These are phyloP conservation scores for Cerastis rubricosa DNA, from an alignment of 2,888 invertebrate genomes.

Conservation along the genomic window DNA sequence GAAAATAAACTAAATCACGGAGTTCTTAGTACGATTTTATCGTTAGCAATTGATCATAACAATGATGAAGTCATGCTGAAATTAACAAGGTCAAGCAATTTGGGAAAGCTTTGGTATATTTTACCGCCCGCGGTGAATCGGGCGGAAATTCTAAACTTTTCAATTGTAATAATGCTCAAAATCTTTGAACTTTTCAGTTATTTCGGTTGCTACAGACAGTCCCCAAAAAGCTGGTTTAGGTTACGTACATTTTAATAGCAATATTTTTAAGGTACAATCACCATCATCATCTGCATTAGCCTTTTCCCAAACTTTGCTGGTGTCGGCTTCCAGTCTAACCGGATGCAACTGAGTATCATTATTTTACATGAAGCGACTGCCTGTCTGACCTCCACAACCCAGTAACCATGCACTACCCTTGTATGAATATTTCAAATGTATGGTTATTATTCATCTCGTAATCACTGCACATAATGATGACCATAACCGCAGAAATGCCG, in stretches of 20 bases:
- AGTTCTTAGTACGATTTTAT: constrained; percentile 39
- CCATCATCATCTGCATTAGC: too few species aligned
- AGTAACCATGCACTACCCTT: too few species aligned
- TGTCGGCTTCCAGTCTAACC: too few species aligned
- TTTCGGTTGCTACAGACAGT: background rate
- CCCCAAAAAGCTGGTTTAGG: background rate
- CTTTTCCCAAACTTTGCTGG: too few species aligned
- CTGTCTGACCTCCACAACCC: too few species aligned
- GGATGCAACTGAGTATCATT: too few species aligned
- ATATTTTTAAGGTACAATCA: background rate
- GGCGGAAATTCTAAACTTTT: background rate
- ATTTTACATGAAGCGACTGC: too few species aligned
- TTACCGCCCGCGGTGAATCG: background rate
- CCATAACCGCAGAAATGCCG: constrained; percentile 8
- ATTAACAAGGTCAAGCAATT: constrained; percentile 20
- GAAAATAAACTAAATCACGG: constrained; percentile 36
- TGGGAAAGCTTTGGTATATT: background rate
- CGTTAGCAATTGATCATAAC: background rate
- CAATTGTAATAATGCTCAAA: background rate
- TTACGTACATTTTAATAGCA: background rate
- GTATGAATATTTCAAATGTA: too few species aligned
- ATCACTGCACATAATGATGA: constrained; percentile 19
- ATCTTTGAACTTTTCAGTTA: background rate
- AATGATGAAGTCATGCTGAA: constrained; percentile 14
- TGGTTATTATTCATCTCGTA: constrained; percentile 15